Base-by-base conservation (phyloP, 2,797 vertebrate species). In the Peromyscus melanophrys region DNA sequence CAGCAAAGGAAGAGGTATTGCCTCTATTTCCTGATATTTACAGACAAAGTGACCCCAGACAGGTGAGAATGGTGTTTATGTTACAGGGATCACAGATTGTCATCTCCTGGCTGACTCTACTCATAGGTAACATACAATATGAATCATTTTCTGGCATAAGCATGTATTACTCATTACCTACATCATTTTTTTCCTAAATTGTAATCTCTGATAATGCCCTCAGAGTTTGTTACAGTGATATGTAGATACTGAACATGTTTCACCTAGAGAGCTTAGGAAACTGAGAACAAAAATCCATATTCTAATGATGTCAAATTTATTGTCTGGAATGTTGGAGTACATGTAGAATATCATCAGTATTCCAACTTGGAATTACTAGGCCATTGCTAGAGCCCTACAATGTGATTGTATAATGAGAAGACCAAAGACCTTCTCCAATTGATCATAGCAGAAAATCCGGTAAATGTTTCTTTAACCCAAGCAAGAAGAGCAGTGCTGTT, bases 41-140 rank as follows among this genome's bases (percentile, higher is more conserved):
- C 4, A 89, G 12, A 91, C 6, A 31, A 63, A 65, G n/a, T 49
- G 14, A 76, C 37, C 29, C 14, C 25, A 76, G 29, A 3, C 37
- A 80, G 29, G 17, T 37, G 12, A 27, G 7, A 73, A 23, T 8
- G 1, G 4, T 1, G 4, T 31, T 81, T 16, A 37, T 0, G 0
- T 59, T 59, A 40, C 3, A 73, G 21, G 6, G 34, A 4, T 52
- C 49, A 93, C 4, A 78, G 7, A 67, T 31, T 17, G 4, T 27
- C 3, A 88, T 29, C 61, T 88, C 13, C 12, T 43, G 40, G 27
- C 1, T 89, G 25, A 67, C 12, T 92, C 12, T 46, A 84, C 25
- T 17, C 19, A 75, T 16, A 87, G 37, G 81, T 3, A 25, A 85
- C 9, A 61, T 61, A 23, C 21, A 89, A 89, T 85, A 3, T 82